Evolutionary conservation across 2,888 invertebrate species (phyloP).

Genomic region (Craniophora ligustri): DNA sequence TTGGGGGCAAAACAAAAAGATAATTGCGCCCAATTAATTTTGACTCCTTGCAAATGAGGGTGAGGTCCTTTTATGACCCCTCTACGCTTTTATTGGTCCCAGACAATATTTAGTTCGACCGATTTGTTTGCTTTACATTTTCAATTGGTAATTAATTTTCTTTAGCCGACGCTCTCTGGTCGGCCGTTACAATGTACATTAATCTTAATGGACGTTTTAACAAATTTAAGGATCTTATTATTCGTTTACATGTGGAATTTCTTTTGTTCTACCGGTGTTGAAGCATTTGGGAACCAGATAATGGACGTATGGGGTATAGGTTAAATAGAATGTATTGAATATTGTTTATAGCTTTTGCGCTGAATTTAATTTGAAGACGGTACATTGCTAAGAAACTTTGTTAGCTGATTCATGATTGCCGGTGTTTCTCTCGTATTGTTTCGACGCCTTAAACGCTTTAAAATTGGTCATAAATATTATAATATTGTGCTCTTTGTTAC

Average conservation of each 20-base stretch:
- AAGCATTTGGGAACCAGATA: conserved; percentile 20
- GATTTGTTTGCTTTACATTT: conserved; percentile 76
- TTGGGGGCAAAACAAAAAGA: conserved; percentile 81
- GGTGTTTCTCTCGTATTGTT: no score
- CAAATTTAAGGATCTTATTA: conserved; percentile 43
- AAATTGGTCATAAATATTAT: no score
- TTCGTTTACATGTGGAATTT: conserved; percentile 18
- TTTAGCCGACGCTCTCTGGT: conserved; percentile 54
- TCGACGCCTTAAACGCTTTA: no score
- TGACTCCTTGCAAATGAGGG: conserved; percentile 80
- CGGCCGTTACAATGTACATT: conserved; percentile 40
- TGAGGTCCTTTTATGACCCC: conserved; percentile 66
- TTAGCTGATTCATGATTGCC: no score
- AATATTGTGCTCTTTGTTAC: no score
- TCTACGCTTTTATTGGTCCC: conserved; percentile 74
- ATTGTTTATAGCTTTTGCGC: neutral
- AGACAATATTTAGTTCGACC: conserved; percentile 65
- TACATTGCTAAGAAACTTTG: no score
- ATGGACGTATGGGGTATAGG: conserved; percentile 1
- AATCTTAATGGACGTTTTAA: conserved; percentile 50
- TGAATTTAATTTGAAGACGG: no score
- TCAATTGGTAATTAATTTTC: conserved; percentile 66
- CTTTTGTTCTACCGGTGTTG: conserved; percentile 20
- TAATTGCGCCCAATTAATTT: conserved; percentile 86
- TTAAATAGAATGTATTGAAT: conserved; percentile 3